Evolutionary conservation across 1,140 invertebrate genomes (phyloP).

Genomic region (Halesus radiatus): DNA sequence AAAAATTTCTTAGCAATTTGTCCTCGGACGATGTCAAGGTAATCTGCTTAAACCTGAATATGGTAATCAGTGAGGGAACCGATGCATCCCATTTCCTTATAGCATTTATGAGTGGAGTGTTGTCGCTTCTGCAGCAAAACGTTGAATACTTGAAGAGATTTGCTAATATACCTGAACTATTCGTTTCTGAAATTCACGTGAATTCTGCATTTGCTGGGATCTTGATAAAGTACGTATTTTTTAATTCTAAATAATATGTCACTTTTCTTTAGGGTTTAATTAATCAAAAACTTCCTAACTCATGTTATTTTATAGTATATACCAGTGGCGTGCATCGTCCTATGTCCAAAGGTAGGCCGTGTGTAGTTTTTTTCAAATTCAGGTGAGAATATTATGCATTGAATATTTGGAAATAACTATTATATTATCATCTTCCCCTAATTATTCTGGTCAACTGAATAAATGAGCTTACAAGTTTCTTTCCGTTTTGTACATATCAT

Average conservation of each 20-base stretch:
- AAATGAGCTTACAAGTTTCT: too few relatives aligned
- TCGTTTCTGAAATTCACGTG: conserved; percentile 71
- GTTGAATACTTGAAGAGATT: conserved; percentile 64
- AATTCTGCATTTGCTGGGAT: conserved; percentile 66
- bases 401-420: too few relatives aligned
- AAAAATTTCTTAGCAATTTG: conserved; percentile 69
- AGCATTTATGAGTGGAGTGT: conserved; percentile 67
- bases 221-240: conserved; percentile 67
- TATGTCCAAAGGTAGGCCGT: too few relatives aligned
- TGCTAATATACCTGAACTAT: conserved; percentile 65
- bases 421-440: too few relatives aligned
- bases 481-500: too few relatives aligned
- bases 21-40: conserved; percentile 64
- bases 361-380: too few relatives aligned
- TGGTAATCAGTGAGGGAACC: conserved; percentile 67
- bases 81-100: conserved; percentile 71
- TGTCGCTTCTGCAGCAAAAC: conserved; percentile 62
- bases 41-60: conserved; percentile 69
- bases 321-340: too few relatives aligned
- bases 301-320: too few relatives aligned
- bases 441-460: too few relatives aligned
- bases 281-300: too few relatives aligned
- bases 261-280: not conserved
- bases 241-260: not conserved
- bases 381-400: too few relatives aligned